These are phyloP conservation scores for Lutjanus campechanus DNA, from an alignment of 2,797 vertebrate genomes.

Conservation along the genomic window DNA sequence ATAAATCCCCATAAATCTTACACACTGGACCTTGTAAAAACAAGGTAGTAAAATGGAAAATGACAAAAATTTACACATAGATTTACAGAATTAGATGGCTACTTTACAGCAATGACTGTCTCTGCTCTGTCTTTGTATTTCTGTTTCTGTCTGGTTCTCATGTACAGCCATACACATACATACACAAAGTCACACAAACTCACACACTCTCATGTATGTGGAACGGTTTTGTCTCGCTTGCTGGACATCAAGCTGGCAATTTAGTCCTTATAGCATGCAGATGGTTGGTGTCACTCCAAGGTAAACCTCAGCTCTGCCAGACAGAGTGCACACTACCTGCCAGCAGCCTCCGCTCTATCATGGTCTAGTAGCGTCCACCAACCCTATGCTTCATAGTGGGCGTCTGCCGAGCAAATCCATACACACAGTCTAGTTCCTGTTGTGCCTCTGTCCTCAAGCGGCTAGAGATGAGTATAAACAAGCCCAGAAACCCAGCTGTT, in stretches of 20 bases:
- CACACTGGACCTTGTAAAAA: neutral
- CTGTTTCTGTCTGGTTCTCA: slow-evolving; percentile 59
- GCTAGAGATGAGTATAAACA: slow-evolving; percentile 82
- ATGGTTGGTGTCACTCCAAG: slow-evolving; percentile 83
- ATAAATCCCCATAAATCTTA: no score
- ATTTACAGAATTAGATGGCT: slow-evolving; percentile 9
- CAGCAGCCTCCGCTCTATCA: slow-evolving; percentile 77
- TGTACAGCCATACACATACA: slow-evolving; percentile 39
- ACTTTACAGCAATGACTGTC: slow-evolving; percentile 4
- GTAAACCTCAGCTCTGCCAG: slow-evolving; percentile 75
- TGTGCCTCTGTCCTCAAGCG: slow-evolving; percentile 76
- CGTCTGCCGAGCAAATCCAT: slow-evolving; percentile 68
- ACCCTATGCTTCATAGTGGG: slow-evolving; percentile 62
- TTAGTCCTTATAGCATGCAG: slow-evolving; percentile 79
- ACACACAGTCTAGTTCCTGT: slow-evolving; percentile 80
- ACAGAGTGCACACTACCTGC: slow-evolving; percentile 69
- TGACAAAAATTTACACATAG: neutral
- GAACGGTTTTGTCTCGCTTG: slow-evolving; percentile 74
- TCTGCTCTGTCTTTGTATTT: slow-evolving; percentile 38
- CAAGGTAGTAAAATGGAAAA: neutral
- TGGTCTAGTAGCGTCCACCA: slow-evolving; percentile 80
- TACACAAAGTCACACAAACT: slow-evolving; percentile 56
- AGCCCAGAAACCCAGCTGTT: slow-evolving; percentile 72
- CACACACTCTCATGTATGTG: slow-evolving; percentile 60
- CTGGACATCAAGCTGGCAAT: slow-evolving; percentile 76